Evolutionary conservation across 2,113 vertebrate species (phyloP), one percentile per base, ranked within the genome.

Genomic region (Thunnus thynnus): DNA sequence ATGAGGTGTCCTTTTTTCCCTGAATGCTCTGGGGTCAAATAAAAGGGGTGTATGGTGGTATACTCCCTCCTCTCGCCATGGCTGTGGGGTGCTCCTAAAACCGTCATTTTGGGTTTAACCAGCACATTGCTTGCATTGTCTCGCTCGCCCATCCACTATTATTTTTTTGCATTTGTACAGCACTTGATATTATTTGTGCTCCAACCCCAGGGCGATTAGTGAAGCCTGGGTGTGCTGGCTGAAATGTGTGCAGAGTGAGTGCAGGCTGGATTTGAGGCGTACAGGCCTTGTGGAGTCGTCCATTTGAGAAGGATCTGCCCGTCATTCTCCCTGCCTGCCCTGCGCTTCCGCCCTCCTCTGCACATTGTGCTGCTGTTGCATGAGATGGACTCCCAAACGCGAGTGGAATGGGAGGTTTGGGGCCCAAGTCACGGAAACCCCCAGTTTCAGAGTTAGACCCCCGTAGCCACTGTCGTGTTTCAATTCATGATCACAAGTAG

Each of bases 261-360:
- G 73, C 84, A 79, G 78, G 73, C 85, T 72, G 73, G 51, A 14
- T 80, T 62, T 74, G 79, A 87, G 91, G 85, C 89, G 85, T 60
- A 27, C 80, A 83, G 88, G 89, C 91, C 91, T 86, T 80, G 78
- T 89, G 85, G 85, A 88, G 91, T 91, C 93, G 92, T 93, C 93
- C 94, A 94, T 94, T 94, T 93, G 90, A 92, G 88, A 89, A 93
- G 87, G 90, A 93, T 92, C 88, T 91, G 85, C 85, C 80, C 86
- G 90, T 91, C 87, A 88, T 88, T 89, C 83, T 82, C 72, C 80
- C 79, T 78, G 85, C 64, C 79, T 91, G 82, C 81, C 87, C 89
- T 69, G 70, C 79, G 92, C 91, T 94, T 94, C 93, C 93, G 92
- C 93, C 91, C 90, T 92, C 90, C 80, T 86, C 84, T 82, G 84